A percentile compares a stretch with the other conserved stretches of the same genome.
phyloP scores from a whole-genome alignment of 2,113 vertebrate species.

The Apodemus speciosus region DNA sequence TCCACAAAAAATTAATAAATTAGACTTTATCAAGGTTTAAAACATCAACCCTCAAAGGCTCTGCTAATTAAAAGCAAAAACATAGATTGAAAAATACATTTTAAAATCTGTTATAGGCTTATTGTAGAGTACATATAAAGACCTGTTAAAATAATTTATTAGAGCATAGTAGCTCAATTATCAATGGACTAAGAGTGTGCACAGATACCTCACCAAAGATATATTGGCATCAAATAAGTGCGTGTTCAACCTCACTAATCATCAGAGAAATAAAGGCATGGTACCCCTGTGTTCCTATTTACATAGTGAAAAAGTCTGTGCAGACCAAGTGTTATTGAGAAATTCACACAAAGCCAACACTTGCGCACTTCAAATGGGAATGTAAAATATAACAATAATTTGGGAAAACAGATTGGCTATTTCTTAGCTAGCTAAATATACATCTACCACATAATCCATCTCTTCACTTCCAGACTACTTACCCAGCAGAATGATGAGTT shows the following conservation, averaged over 20 bases:
- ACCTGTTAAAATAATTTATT: conserved; percentile 1
- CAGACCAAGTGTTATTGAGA: not conserved
- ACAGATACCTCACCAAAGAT: not conserved
- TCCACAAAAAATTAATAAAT: not conserved
- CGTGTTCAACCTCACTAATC: not conserved
- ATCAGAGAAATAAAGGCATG: conserved; percentile 10
- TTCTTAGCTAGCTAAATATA: conserved; percentile 17
- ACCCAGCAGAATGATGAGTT: not conserved
- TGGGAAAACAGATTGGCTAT: conserved; percentile 20
- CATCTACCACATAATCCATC: not conserved
- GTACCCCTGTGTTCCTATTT: not conserved
- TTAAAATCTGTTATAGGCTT: not conserved
- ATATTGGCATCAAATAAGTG: not conserved
- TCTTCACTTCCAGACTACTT: not conserved
- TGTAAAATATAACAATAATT: not conserved
- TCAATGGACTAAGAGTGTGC: not conserved
- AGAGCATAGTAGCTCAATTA: not conserved
- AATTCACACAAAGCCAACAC: not conserved
- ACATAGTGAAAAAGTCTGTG: conserved; percentile 1
- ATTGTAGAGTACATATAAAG: not conserved
- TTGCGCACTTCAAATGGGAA: not conserved
- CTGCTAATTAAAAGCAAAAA: not conserved
- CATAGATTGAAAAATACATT: conserved; percentile 11
- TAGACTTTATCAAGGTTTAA: conserved; percentile 22
- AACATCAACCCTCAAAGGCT: conserved; percentile 2